phyloP scores from a whole-genome alignment of 1,140 invertebrate genomes.

The Drosophila lacteicornis region DNA sequence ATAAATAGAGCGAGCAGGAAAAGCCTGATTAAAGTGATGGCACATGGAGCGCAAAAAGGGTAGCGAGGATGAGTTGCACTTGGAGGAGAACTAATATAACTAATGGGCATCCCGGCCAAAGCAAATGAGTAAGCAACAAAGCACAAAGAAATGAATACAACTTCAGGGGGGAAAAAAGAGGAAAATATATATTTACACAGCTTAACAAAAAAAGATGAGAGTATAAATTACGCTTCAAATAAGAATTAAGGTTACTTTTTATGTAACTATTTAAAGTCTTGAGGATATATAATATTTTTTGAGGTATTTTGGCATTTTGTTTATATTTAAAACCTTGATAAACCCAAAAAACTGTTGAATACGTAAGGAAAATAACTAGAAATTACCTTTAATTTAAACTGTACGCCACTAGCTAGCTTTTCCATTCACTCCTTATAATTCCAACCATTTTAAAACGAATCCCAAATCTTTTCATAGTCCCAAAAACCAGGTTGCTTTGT shows the following conservation, averaged over 20 bases:
- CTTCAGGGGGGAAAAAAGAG: conserved; percentile 1
- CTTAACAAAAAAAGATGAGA: background rate
- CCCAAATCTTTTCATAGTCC: background rate
- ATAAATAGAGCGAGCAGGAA: conserved; percentile 34
- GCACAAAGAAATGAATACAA: conserved; percentile 4
- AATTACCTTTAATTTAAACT: too few relatives aligned
- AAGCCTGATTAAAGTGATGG: conserved; percentile 54
- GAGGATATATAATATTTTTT: too few relatives aligned
- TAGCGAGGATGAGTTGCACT: conserved; percentile 50
- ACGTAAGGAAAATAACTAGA: too few relatives aligned
- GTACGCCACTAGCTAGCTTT: too few relatives aligned
- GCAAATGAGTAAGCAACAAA: conserved; percentile 60
- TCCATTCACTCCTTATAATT: background rate
- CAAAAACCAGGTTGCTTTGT: conserved; percentile 7
- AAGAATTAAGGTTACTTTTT: background rate
- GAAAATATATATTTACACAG: conserved; percentile 10
- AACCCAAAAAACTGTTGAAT: too few relatives aligned
- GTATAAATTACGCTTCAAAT: background rate
- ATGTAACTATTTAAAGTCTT: background rate
- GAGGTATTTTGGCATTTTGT: too few relatives aligned
- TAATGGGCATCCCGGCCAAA: conserved; percentile 49
- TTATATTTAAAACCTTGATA: too few relatives aligned
- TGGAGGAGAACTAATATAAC: conserved; percentile 56
- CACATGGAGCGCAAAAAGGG: background rate
- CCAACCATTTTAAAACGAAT: background rate